A percentile compares a stretch with the other conserved stretches of the same genome.
phyloP scores from a whole-genome alignment of 2,888 invertebrate species.

The Colletes collaris region DNA sequence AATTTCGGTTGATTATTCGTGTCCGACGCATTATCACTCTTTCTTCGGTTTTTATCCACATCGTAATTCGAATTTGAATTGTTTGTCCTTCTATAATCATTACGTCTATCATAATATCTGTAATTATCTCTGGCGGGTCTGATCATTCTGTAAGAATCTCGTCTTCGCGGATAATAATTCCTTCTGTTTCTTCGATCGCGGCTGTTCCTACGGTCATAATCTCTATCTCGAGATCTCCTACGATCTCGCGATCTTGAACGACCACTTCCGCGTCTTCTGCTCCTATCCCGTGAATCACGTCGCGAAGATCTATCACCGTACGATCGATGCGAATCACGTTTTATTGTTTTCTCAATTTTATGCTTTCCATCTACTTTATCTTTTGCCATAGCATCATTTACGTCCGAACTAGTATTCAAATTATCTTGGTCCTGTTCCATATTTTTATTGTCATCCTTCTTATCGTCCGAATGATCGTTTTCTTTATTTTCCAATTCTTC shows the following conservation, averaged over 20 bases:
- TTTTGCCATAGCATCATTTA: conserved; percentile 63
- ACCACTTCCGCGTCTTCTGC: conserved; percentile 69
- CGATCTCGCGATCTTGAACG: conserved; percentile 78
- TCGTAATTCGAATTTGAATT: conserved; percentile 65
- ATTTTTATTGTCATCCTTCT: conserved; percentile 43
- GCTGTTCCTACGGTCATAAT: conserved; percentile 71
- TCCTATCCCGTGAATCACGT: conserved; percentile 74
- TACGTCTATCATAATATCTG: conserved; percentile 70
- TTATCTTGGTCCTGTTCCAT: conserved; percentile 58
- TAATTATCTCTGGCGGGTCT: conserved; percentile 70
- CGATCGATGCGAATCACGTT: conserved; percentile 69
- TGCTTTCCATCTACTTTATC: conserved; percentile 61
- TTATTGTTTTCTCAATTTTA: conserved; percentile 56
- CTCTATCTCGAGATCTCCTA: conserved; percentile 74
- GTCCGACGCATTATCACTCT: conserved; percentile 60
- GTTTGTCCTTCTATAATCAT: conserved; percentile 69
- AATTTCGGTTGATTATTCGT: conserved; percentile 73
- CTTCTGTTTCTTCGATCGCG: conserved; percentile 72
- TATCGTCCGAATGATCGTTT: conserved; percentile 66
- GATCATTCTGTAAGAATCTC: conserved; percentile 70
- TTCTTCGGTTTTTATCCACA: conserved; percentile 55
- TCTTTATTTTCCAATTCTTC: conserved; percentile 68
- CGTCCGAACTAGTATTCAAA: conserved; percentile 62
- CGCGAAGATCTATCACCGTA: conserved; percentile 68
- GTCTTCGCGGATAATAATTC: conserved; percentile 73